Base-by-base conservation (phyloP, 2,113 vertebrate species). In the Shinisaurus crocodilurus region DNA sequence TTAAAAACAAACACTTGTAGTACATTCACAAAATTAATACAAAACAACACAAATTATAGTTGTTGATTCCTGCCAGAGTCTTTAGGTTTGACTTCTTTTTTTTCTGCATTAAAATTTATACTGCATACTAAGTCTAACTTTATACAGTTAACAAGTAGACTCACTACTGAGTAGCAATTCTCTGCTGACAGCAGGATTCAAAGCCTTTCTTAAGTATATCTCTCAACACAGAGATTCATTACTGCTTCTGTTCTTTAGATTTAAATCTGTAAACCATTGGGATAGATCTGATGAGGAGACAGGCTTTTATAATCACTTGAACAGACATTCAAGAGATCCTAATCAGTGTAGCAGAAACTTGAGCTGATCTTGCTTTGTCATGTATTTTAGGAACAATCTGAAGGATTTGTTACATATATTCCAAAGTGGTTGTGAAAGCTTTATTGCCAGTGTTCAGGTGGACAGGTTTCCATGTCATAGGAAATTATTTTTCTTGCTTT, bases 181-280 rank as follows among this genome's bases (percentile, higher is more conserved):
- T 87, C n/a, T 18, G 12, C 54, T 13, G 25, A 63, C 29, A 90
- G 37, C 37, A 48, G 32, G 50, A 74, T 65, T 87, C 54, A 43
- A 50, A 88, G 67, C 15, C 85, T 75, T 86, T 65, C 37, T 45
- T 27, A 80, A 63, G 50, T 34, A n/a, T 87, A 48, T 45, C 65
- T 45, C 65, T 63, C 34, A 70, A 87, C 85, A 82, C 70, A 63
- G 65, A 74, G 15, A 23, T 87, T 87, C 77, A 76, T 87, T 83
- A 83, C 34, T 50, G 67, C 34, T 87, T 75, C 27, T 37, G 70
- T 75, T 48, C 57, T 74, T 82, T 82, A 65, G 69, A 87, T 87
- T 82, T 87, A 91, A 91, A 91, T 91, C 54, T 16, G 37, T 87
- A 75, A 76, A 74, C 57, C 85, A 67, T 34, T 43, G 43, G 25